These are phyloP conservation scores for Urocolius indicus DNA, from an alignment of 2,113 vertebrate genomes.

Conservation along the genomic window DNA sequence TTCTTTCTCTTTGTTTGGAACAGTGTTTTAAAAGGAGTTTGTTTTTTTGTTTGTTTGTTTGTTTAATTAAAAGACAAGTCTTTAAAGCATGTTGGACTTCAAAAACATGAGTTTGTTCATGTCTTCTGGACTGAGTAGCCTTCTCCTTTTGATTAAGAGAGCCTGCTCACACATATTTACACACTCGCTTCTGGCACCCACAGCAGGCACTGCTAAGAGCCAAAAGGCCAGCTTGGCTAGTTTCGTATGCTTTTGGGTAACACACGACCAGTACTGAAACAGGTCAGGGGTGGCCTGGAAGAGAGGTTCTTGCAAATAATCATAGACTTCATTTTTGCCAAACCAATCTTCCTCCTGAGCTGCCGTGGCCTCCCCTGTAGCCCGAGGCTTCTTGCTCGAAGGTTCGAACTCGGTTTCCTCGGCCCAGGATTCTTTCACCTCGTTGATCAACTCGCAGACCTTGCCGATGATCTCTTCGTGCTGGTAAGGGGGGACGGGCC, in stretches of 20 bases:
- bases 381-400: constrained; percentile 86
- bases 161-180: constrained; percentile 95
- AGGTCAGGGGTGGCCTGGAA: constrained; percentile 90
- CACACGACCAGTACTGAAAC: constrained; percentile 97
- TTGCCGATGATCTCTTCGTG: constrained; percentile 96
- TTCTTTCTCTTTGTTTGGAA: constrained; percentile 82
- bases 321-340: constrained; percentile 89
- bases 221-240: constrained; percentile 95
- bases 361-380: constrained; percentile 74
- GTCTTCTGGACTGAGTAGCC: constrained; percentile 94
- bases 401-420: constrained; percentile 88
- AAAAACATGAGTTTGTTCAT: constrained; percentile 99
- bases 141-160: constrained; percentile 90
- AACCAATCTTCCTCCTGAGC: constrained; percentile 84
- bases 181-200: constrained; percentile 91
- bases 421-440: constrained; percentile 83
- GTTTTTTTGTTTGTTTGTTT: no score
- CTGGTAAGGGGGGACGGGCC: constrained; percentile 93
- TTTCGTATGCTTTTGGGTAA: constrained; percentile 92
- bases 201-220: constrained; percentile 95
- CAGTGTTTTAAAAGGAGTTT: constrained; percentile 78
- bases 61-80: constrained; percentile 66
- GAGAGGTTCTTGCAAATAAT: constrained; percentile 85
- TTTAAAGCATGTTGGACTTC: constrained; percentile 98
- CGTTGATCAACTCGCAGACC: constrained; percentile 92